Evolutionary conservation across 2,797 vertebrate species (phyloP).

Genomic region (Protosalanx chinensis): DNA sequence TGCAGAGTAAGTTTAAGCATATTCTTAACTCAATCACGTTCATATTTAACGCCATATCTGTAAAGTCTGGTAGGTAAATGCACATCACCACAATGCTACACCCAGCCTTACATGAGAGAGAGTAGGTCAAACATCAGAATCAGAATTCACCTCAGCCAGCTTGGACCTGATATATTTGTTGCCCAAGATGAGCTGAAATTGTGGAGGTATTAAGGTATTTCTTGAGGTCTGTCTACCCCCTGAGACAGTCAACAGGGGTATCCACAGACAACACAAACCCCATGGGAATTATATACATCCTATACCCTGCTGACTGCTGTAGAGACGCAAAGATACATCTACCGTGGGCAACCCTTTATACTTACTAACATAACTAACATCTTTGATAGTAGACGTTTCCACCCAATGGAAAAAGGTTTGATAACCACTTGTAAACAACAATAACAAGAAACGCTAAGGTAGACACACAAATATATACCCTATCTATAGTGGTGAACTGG

Average conservation of each 20-base stretch:
- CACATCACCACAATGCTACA: slow-evolving; percentile 9
- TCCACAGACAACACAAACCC: background rate
- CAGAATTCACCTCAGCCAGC: slow-evolving; percentile 50
- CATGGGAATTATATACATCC: background rate
- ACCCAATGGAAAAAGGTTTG: no score
- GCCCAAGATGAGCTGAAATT: background rate
- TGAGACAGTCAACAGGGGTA: background rate
- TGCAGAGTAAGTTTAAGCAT: no score
- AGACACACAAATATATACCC: no score
- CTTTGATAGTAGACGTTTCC: no score
- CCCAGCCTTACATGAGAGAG: slow-evolving; percentile 20
- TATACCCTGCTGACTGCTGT: no score
- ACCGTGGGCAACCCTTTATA: no score
- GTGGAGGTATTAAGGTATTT: background rate
- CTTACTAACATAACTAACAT: no score
- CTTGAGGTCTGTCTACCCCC: background rate
- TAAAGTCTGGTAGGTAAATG: slow-evolving; percentile 37
- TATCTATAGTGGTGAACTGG: no score
- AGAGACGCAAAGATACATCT: no score
- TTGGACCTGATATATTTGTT: slow-evolving; percentile 46
- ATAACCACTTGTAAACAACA: no score
- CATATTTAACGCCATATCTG: slow-evolving; percentile 27
- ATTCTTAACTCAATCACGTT: no score
- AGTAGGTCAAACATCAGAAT: slow-evolving; percentile 53
- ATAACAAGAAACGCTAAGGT: no score